A percentile compares a stretch with the other conserved stretches of the same genome.
Conservation (phyloP, 2,113 vertebrate genomes). For the Podiceps cristatus region DNA sequence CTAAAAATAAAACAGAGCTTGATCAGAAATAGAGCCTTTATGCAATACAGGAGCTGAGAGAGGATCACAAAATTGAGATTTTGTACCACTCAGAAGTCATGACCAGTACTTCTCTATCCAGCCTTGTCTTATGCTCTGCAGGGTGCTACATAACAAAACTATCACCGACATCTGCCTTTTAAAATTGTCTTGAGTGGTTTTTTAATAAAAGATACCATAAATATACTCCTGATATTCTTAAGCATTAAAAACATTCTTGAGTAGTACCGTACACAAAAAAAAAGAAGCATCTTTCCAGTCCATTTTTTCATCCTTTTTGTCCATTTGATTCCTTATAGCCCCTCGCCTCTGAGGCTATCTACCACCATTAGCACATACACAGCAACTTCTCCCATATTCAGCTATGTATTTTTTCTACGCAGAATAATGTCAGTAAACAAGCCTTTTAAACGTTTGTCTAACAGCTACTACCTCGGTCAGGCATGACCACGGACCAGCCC, state of each 20-base stretch:
- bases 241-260: not conserved
- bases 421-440: not conserved
- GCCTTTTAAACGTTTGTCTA: not conserved
- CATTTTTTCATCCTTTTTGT: not conserved
- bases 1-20: constrained; percentile 70
- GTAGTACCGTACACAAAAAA: not conserved
- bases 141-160: not conserved
- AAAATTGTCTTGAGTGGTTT: not conserved
- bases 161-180: not conserved
- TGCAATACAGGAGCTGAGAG: not conserved
- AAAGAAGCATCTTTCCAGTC: not conserved
- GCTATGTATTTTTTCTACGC: not conserved
- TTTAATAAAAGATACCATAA: not conserved
- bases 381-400: not conserved
- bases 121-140: not conserved
- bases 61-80: not conserved
- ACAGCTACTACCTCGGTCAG: not conserved
- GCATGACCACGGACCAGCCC: accelerated
- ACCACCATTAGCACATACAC: not conserved
- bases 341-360: not conserved
- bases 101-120: not conserved
- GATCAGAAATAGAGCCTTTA: constrained; percentile 23
- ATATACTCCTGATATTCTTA: not conserved
- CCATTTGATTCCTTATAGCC: not conserved
- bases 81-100: not conserved